Percentiles rank a stretch among this genome's conserved stretches.
Evolutionary conservation across 1,140 invertebrate species (phyloP).

Genomic region (Sycobia sp.): DNA sequence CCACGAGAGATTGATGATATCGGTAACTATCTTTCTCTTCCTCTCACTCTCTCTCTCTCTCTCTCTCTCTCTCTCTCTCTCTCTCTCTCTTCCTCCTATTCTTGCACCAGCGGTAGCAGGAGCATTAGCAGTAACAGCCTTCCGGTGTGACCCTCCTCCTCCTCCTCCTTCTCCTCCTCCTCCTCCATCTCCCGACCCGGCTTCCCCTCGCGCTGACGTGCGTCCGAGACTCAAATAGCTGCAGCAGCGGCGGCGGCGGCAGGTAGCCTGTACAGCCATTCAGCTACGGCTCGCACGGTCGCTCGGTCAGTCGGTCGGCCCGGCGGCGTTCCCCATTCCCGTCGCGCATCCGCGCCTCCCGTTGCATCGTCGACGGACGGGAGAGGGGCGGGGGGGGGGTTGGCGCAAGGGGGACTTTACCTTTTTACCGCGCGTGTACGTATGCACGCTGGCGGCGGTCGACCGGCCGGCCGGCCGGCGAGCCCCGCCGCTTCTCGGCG

Average conservation of each 20-base stretch:
- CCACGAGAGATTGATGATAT: conserved; percentile 12
- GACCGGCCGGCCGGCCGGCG: not conserved
- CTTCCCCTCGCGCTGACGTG: no score
- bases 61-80: not conserved
- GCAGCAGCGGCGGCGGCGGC: no score
- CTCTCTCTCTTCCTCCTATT: not conserved
- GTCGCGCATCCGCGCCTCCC: not conserved
- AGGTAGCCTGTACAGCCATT: no score
- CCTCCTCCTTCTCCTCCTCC: not conserved
- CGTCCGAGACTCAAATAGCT: no score
- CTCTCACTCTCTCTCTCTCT: no score
- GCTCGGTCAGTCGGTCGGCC: conserved; percentile 50
- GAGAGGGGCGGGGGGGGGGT: no score
- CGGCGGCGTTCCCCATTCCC: conserved; percentile 39
- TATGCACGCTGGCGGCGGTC: no score
- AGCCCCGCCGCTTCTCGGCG: not conserved
- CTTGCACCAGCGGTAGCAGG: not conserved
- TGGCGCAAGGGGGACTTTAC: no score
- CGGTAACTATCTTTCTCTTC: not conserved
- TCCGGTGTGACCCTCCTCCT: not conserved
- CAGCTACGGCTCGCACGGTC: conserved; percentile 40
- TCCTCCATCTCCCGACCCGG: no score
- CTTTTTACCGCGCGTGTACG: no score
- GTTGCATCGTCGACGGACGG: no score
- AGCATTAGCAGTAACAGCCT: no score